Conservation (phyloP, 2,113 vertebrate species). For the Macquaria australasica region DNA sequence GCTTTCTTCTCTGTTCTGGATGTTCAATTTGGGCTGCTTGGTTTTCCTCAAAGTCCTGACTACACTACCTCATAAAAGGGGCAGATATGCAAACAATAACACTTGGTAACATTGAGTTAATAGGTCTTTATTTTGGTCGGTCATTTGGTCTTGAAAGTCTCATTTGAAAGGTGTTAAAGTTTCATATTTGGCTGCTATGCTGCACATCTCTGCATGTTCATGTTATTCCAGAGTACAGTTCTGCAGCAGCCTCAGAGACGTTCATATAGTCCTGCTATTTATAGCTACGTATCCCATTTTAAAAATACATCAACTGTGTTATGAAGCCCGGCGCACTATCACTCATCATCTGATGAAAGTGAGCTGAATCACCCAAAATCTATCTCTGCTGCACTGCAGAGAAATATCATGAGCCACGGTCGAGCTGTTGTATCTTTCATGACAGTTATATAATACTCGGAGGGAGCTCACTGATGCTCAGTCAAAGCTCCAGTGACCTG, state of each 20-base stretch:
- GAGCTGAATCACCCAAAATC: conserved; percentile 29
- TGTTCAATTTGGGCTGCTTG: too few relatives aligned
- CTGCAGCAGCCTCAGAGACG: conserved; percentile 13
- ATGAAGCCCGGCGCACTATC: conserved; percentile 26
- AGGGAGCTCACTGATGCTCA: background rate
- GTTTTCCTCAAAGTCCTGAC: too few relatives aligned
- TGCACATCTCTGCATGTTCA: background rate
- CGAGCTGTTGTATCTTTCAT: background rate
- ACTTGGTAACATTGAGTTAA: too few relatives aligned
- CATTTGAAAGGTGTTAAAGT: background rate
- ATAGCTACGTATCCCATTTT: conserved; percentile 62
- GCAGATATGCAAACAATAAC: too few relatives aligned
- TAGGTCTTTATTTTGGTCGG: background rate
- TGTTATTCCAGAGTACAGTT: background rate
- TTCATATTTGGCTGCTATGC: background rate
- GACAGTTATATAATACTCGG: conserved; percentile 10
- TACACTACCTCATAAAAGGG: too few relatives aligned
- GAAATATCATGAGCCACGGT: background rate
- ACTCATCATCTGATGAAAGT: conserved; percentile 45
- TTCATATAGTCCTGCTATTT: conserved; percentile 52
- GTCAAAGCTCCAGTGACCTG: conserved; percentile 16
- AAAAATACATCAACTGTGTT: conserved; percentile 65
- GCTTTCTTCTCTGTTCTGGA: too few relatives aligned
- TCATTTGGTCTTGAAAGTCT: background rate
- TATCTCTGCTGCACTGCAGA: background rate